phyloP scores from a whole-genome alignment of 2,888 invertebrate species.

The Monochamus alternatus region DNA sequence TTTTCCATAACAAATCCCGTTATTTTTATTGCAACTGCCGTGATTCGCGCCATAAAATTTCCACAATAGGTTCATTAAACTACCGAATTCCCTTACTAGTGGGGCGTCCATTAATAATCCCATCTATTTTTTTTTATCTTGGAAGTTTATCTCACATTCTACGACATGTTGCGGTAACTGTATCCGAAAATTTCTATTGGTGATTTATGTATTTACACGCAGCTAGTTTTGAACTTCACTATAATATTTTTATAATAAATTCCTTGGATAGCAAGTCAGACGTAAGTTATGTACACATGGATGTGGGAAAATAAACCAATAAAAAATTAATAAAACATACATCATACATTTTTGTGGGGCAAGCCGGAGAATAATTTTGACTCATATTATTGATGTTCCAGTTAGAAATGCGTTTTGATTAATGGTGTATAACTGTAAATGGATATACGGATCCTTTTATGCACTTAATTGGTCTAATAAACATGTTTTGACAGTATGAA shows the following conservation, averaged over 20 bases:
- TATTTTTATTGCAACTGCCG: constrained; percentile 2
- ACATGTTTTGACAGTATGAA: too few species aligned
- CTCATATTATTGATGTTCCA: too few species aligned
- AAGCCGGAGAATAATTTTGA: too few species aligned
- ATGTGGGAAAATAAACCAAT: constrained; percentile 33
- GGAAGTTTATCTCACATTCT: constrained; percentile 7
- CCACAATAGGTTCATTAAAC: constrained; percentile 20
- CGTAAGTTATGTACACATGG: constrained; percentile 12
- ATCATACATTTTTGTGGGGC: not conserved
- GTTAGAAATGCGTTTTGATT: too few species aligned
- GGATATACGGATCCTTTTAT: too few species aligned
- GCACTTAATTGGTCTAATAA: too few species aligned
- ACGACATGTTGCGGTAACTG: not conserved
- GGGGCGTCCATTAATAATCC: not conserved
- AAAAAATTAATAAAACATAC: constrained; percentile 31
- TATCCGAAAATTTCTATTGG: constrained; percentile 17
- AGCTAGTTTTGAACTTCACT: constrained; percentile 24
- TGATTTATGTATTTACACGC: constrained; percentile 22
- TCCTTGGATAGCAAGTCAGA: constrained; percentile 27
- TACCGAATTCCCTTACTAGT: not conserved
- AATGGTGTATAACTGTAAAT: too few species aligned
- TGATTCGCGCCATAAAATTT: constrained; percentile 14
- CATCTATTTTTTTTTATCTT: constrained; percentile 1
- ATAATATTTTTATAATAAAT: constrained; percentile 31
- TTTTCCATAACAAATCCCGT: not conserved